Evolutionary conservation across 2,888 invertebrate genomes (phyloP).

Genomic region (Serripes groenlandicus): DNA sequence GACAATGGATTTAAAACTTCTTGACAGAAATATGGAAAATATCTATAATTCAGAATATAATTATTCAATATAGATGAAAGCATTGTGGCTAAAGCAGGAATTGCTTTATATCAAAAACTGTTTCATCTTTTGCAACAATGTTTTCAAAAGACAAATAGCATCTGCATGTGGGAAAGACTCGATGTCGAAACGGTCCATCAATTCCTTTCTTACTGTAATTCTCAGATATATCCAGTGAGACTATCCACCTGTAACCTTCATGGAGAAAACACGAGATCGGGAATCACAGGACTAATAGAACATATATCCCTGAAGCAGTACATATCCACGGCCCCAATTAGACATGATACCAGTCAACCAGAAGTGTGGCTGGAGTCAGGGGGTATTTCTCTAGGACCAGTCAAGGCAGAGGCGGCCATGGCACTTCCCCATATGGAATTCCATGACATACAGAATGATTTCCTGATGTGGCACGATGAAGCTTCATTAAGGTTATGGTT

Average conservation of each 20-base stretch:
- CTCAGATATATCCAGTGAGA: conserved; percentile 93
- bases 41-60: too few species aligned
- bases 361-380: conserved; percentile 95
- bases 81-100: background rate
- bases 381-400: conserved; percentile 95
- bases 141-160: background rate
- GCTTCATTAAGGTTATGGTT: conserved; percentile 96
- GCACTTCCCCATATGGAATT: conserved; percentile 87
- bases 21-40: too few species aligned
- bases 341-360: conserved; percentile 73
- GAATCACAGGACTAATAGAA: conserved; percentile 94
- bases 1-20: too few species aligned
- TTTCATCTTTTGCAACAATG: background rate
- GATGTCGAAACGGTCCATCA: too few species aligned
- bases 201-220: too few species aligned
- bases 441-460: conserved; percentile 85
- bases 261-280: conserved; percentile 95
- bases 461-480: conserved; percentile 90
- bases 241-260: conserved; percentile 98
- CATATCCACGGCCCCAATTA: conserved; percentile 88
- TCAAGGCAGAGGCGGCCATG: conserved; percentile 94
- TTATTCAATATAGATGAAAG: too few species aligned
- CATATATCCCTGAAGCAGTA: conserved; percentile 91
- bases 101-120: background rate
- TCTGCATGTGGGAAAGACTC: too few species aligned